Conservation (phyloP, 2,888 invertebrate genomes). For the Clanis bilineata region DNA sequence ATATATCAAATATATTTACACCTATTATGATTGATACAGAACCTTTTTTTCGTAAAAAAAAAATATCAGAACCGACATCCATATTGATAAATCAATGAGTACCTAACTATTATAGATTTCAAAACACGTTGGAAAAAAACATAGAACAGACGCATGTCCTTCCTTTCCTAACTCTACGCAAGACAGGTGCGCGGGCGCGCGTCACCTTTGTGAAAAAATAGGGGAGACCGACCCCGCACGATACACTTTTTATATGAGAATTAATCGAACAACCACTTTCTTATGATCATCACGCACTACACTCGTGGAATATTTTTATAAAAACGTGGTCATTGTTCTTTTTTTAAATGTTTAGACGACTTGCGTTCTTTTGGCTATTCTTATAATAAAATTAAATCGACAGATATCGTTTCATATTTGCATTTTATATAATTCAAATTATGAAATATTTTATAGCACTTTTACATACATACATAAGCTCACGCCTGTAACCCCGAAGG, state of each 20-base stretch:
- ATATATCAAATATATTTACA: not conserved
- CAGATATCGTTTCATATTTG: not conserved
- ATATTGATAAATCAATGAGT: too few species aligned
- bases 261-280: conserved; percentile 19
- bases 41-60: too few species aligned
- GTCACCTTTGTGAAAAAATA: conserved; percentile 70
- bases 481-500: too few species aligned
- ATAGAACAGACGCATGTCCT: conserved; percentile 29
- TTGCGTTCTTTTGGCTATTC: too few species aligned
- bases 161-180: conserved; percentile 37
- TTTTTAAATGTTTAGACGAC: not conserved
- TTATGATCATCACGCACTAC: conserved; percentile 7
- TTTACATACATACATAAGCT: too few species aligned
- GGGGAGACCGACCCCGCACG: conserved; percentile 47
- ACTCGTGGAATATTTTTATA: not conserved
- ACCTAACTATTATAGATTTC: too few species aligned
- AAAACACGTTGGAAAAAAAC: not conserved
- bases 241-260: conserved; percentile 22
- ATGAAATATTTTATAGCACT: too few species aligned
- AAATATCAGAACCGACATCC: too few species aligned
- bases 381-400: not conserved
- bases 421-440: not conserved
- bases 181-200: conserved; percentile 69
- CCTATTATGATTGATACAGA: too few species aligned
- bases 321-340: not conserved